Evolutionary conservation across 1,140 invertebrate genomes (phyloP), one percentile per base, ranked within the genome.

Genomic region (Bombus affinis): DNA sequence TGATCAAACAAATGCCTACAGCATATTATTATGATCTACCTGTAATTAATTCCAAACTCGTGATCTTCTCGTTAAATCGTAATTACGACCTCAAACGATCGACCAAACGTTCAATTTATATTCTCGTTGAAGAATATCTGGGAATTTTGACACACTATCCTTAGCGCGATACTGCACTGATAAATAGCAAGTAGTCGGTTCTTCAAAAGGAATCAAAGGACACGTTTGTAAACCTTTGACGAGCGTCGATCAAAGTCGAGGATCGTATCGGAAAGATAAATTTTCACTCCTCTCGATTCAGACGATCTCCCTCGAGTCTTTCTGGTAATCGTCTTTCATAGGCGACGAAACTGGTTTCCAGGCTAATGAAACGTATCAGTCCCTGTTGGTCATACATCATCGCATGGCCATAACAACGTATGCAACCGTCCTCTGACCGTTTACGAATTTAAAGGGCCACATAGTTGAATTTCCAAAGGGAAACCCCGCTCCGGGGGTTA

Each of bases 401-500:
- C 47, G 28, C 15, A 2, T 1, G 71, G 15, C 10, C n/a, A 71
- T 28, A 71, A 37, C 70, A 47, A 2, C 42, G n/a, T 32, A 39
- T 28, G n/a, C 59, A 74, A 66, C 59, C 28, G 57, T 75, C 37
- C 57, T 47, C 10, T 13, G 57, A 35, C 32, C 47, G 62, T 83
- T 70, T 77, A 78, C 82, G 47, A 76, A 57, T 78, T 83, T 83
- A 70, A 70, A 44, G 74, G 32, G 25, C 37, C 12, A 32, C 39
- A 10, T 81, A 47, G 62, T 35, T 59, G 75, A 71, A 78, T 84
- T 44, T 71, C 82, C 75, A 78, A 13, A 35, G 75, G 37, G 44
- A 42, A 25, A 18, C 39, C 59, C 10, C 25, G 39, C 53, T 35
- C 25, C 35, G 10, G 2, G 47, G 13, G 53, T 84, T 53, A 83